These are phyloP conservation scores for Anoplophora glabripennis DNA, from an alignment of 1,140 invertebrate genomes.

Conservation along the genomic window DNA sequence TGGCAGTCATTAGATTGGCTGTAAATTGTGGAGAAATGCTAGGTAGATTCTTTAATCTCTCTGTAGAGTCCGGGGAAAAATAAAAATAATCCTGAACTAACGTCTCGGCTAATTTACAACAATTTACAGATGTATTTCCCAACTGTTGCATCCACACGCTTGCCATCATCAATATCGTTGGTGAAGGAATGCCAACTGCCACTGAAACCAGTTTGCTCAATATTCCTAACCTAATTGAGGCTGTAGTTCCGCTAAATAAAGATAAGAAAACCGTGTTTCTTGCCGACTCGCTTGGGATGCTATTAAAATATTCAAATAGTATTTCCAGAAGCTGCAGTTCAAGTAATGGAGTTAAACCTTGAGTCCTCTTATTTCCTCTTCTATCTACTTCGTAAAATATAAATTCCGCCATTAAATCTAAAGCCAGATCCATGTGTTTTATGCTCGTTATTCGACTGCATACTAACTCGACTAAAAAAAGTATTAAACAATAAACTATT, in stretches of 20 bases:
- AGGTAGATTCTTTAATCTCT: slow-evolving; percentile 65
- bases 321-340: slow-evolving; percentile 75
- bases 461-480: slow-evolving; percentile 49
- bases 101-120: slow-evolving; percentile 68
- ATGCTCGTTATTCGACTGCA: slow-evolving; percentile 51
- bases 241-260: slow-evolving; percentile 68
- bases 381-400: slow-evolving; percentile 75
- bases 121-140: slow-evolving; percentile 69
- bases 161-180: slow-evolving; percentile 68
- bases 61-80: slow-evolving; percentile 63
- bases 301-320: slow-evolving; percentile 70
- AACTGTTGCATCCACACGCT: slow-evolving; percentile 84
- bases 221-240: slow-evolving; percentile 63
- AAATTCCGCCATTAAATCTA: slow-evolving; percentile 79
- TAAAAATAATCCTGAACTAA: slow-evolving; percentile 78
- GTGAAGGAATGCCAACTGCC: slow-evolving; percentile 70
- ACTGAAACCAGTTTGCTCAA: slow-evolving; percentile 77
- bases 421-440: slow-evolving; percentile 61
- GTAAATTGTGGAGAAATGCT: slow-evolving; percentile 72
- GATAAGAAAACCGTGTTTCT: slow-evolving; percentile 78
- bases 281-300: slow-evolving; percentile 65
- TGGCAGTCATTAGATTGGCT: slow-evolving; percentile 75
- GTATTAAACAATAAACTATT: slow-evolving; percentile 44
- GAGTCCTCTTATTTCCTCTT: slow-evolving; percentile 56
- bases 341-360: slow-evolving; percentile 61